Conservation (phyloP, 2,888 invertebrate genomes). For the Ophraella communa region DNA sequence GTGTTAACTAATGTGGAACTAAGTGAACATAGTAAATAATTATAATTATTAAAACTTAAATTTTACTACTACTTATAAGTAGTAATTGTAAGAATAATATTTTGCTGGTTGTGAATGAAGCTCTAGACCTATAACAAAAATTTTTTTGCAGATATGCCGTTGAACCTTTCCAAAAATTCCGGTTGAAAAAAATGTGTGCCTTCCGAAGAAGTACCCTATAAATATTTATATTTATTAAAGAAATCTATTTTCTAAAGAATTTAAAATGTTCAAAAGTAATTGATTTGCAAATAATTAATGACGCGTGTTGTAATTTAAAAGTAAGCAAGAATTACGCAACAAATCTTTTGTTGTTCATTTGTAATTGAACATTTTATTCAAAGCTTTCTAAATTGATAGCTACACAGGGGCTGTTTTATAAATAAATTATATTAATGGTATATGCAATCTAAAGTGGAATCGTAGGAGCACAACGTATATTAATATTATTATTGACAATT, state of each 20-base stretch:
- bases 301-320: neutral
- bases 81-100: too few species aligned
- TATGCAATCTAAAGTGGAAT: neutral
- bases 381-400: slow-evolving; percentile 18
- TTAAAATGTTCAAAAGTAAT: slow-evolving; percentile 6
- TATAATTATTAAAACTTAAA: too few species aligned
- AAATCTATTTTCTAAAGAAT: slow-evolving; percentile 17
- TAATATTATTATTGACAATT: too few species aligned
- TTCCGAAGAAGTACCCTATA: slow-evolving; percentile 36
- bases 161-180: slow-evolving; percentile 87
- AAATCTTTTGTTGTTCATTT: neutral
- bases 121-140: neutral
- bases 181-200: slow-evolving; percentile 61
- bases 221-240: slow-evolving; percentile 6
- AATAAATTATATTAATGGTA: neutral
- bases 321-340: neutral
- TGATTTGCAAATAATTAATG: neutral
- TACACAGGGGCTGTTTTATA: neutral
- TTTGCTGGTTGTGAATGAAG: neutral
- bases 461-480: too few species aligned
- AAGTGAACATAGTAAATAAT: too few species aligned
- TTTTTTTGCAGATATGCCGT: slow-evolving; percentile 77
- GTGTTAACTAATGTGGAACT: too few species aligned
- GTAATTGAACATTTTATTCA: neutral
- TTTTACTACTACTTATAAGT: too few species aligned